Evolutionary conservation across 1,140 invertebrate genomes (phyloP).

Genomic region (Drosophila nebulosa): DNA sequence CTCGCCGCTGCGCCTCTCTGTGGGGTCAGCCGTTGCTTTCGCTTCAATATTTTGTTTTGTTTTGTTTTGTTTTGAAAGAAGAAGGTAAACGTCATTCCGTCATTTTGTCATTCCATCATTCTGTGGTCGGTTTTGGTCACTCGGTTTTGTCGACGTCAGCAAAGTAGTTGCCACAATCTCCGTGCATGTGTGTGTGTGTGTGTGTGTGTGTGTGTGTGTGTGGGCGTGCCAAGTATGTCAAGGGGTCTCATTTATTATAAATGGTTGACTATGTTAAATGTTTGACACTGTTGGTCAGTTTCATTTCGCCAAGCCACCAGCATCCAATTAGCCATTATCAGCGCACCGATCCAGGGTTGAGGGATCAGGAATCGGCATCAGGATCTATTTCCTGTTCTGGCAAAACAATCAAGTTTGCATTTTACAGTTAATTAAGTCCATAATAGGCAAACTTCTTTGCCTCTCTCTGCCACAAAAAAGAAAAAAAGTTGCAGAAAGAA

Average conservation of each 20-base stretch:
- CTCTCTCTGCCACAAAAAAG: neutral
- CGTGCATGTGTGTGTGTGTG: slow-evolving; percentile 6
- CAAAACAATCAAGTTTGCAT: slow-evolving; percentile 23
- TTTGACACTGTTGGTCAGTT: slow-evolving; percentile 13
- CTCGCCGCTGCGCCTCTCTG: too few species aligned
- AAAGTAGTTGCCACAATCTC: slow-evolving; percentile 35
- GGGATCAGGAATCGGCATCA: too few species aligned
- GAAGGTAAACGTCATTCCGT: slow-evolving; percentile 58
- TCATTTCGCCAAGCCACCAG: too few species aligned
- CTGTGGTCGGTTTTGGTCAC: slow-evolving; percentile 48
- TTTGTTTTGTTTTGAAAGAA: slow-evolving; percentile 29
- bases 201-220: slow-evolving; percentile 15
- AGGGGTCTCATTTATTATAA: slow-evolving; percentile 49
- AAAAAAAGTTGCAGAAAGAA: slow-evolving; percentile 8
- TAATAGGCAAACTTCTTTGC: slow-evolving; percentile 9
- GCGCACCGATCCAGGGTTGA: too few species aligned
- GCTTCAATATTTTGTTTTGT: neutral
- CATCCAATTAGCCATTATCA: neutral
- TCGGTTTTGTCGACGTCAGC: slow-evolving; percentile 21
- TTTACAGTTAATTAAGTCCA: slow-evolving; percentile 45
- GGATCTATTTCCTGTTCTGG: neutral
- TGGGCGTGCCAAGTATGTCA: slow-evolving; percentile 47
- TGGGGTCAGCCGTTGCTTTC: neutral
- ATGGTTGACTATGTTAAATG: slow-evolving; percentile 26
- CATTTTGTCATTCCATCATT: too few species aligned